Evolutionary conservation across 2,113 vertebrate species (phyloP).

Genomic region (Hypocryptadius cinnamomeus): DNA sequence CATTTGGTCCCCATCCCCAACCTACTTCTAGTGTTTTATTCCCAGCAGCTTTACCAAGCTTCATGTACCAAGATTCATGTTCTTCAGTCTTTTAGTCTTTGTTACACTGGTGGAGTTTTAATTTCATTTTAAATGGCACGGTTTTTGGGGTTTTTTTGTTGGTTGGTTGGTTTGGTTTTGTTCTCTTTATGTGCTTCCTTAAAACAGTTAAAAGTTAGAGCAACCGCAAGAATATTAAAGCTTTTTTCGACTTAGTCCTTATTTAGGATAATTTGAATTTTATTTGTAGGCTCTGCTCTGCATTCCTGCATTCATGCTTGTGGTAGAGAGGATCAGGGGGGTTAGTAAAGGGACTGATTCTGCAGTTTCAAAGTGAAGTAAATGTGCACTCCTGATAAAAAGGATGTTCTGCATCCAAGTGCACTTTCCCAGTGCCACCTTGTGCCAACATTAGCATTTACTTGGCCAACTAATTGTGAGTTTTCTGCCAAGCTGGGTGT

Average conservation of each 20-base stretch:
- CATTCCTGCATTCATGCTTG: not conserved
- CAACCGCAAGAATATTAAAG: not conserved
- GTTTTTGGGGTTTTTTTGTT: rapidly evolving
- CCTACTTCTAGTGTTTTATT: not conserved
- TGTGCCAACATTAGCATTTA: constrained; percentile 5
- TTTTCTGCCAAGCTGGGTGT: not conserved
- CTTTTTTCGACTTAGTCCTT: not conserved
- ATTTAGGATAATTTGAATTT: not conserved
- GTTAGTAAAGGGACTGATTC: not conserved
- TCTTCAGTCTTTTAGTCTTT: not conserved
- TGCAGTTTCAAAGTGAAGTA: not conserved
- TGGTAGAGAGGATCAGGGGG: not conserved
- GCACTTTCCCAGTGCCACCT: not conserved
- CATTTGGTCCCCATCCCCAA: not conserved
- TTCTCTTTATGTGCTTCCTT: not conserved
- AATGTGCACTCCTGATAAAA: not conserved
- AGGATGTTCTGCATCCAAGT: not conserved
- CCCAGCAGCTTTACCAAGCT: not conserved
- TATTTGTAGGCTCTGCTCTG: not conserved
- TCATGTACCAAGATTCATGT: not conserved
- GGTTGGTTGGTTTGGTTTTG: not conserved
- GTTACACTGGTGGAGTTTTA: not conserved
- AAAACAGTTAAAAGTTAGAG: not conserved
- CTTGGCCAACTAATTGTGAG: not conserved
- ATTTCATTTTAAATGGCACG: not conserved